phyloP scores from a whole-genome alignment of 2,797 vertebrate genomes.

The Gymnoscopelus braueri region DNA sequence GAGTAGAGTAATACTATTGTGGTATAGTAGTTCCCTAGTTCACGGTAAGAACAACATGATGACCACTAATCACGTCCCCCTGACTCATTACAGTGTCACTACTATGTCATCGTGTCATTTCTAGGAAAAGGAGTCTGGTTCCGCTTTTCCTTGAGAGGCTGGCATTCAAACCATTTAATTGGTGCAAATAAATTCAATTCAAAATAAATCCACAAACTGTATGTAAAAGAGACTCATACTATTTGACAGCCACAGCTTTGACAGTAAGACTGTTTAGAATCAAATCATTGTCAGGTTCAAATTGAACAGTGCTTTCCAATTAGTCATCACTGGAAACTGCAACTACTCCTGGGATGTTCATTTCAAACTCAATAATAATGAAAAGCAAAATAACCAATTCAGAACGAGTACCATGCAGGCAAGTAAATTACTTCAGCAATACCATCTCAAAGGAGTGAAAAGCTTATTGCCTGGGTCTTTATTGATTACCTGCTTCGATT shows the following conservation, averaged over 20 bases:
- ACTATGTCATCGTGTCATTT: conserved; percentile 14
- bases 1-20: neutral
- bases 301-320: conserved; percentile 13
- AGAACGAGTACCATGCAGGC: conserved; percentile 18
- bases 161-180: neutral
- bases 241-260: neutral
- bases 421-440: conserved; percentile 32
- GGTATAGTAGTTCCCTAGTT: conserved; percentile 22
- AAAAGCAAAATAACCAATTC: conserved; percentile 24
- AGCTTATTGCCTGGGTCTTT: conserved; percentile 26
- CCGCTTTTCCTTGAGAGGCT: conserved; percentile 10
- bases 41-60: neutral
- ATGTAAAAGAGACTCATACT: neutral
- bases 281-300: conserved; percentile 5
- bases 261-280: neutral
- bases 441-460: conserved; percentile 30
- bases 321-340: neutral
- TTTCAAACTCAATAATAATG: conserved; percentile 21
- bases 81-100: too few species aligned
- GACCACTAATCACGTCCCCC: too few species aligned
- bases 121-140: conserved; percentile 6
- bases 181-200: neutral
- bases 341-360: neutral
- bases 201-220: neutral
- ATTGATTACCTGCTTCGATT: conserved; percentile 53